These are phyloP conservation scores for Malurus alboscapulatus DNA, from an alignment of 2,113 vertebrate genomes.

Conservation along the genomic window DNA sequence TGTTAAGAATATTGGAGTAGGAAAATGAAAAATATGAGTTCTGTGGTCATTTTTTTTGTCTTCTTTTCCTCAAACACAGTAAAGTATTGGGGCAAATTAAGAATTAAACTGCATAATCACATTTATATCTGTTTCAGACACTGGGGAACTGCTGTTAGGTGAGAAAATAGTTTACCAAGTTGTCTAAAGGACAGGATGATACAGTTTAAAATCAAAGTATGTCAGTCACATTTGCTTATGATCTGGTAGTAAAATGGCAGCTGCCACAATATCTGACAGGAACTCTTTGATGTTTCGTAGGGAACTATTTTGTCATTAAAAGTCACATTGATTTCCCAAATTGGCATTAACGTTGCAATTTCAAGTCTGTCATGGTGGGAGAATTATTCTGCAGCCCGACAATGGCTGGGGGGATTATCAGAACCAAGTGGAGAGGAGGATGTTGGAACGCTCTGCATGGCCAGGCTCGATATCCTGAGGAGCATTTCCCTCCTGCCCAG, in stretches of 20 bases:
- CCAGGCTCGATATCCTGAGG: not conserved
- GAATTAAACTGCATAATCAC: not conserved
- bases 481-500: conserved; percentile 18
- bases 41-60: accelerated
- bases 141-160: not conserved
- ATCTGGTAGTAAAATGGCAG: not conserved
- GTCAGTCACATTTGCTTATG: not conserved
- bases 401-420: conserved; percentile 34
- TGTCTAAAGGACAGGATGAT: not conserved
- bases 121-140: not conserved
- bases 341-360: not conserved
- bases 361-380: not conserved
- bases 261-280: not conserved
- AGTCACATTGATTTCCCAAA: not conserved
- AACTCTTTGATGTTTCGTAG: not conserved
- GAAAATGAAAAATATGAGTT: not conserved
- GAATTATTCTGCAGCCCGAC: not conserved
- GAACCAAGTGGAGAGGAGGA: not conserved
- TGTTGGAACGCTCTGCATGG: not conserved
- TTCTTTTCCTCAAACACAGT: not conserved
- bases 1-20: not conserved
- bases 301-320: not conserved
- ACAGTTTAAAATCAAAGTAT: not conserved
- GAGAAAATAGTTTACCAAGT: not conserved
- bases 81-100: not conserved